Conservation (phyloP, 2,797 vertebrate species). For the Tauraco hartlaubi region DNA sequence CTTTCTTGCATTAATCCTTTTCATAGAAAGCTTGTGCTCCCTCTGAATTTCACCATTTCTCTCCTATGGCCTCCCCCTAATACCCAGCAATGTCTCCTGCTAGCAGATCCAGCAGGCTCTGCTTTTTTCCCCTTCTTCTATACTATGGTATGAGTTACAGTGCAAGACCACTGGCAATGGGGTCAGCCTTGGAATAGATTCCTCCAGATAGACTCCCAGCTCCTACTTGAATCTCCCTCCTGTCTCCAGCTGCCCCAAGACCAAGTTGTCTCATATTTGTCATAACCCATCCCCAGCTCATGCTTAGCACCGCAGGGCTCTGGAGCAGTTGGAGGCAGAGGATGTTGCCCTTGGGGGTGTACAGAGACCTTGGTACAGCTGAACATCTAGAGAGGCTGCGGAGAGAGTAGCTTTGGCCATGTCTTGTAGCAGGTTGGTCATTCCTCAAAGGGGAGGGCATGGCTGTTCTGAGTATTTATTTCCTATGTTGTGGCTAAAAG, state of each 20-base stretch:
- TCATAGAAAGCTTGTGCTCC: background rate
- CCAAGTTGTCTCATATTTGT: background rate
- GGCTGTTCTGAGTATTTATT: background rate
- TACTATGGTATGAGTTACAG: background rate
- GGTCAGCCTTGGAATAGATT: background rate
- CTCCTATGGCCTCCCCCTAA: background rate
- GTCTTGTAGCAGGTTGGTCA: background rate
- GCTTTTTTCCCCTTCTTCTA: background rate
- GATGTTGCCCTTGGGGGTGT: background rate
- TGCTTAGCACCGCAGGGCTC: accelerated
- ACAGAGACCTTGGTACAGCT: background rate
- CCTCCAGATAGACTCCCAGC: background rate
- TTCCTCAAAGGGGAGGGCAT: background rate
- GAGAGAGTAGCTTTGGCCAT: background rate
- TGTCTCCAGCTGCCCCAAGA: background rate
- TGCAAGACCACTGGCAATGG: background rate
- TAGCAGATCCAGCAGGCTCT: background rate
- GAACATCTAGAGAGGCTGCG: background rate
- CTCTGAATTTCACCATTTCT: background rate
- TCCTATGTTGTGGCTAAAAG: background rate
- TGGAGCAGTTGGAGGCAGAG: background rate
- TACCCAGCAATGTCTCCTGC: background rate
- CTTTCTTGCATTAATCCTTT: slow-evolving; percentile 52
- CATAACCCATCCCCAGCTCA: background rate
- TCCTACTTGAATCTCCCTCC: background rate